A percentile compares a stretch with the other conserved stretches of the same genome.
Conservation (phyloP, 2,888 invertebrate genomes). For the Hedychridium roseum region DNA sequence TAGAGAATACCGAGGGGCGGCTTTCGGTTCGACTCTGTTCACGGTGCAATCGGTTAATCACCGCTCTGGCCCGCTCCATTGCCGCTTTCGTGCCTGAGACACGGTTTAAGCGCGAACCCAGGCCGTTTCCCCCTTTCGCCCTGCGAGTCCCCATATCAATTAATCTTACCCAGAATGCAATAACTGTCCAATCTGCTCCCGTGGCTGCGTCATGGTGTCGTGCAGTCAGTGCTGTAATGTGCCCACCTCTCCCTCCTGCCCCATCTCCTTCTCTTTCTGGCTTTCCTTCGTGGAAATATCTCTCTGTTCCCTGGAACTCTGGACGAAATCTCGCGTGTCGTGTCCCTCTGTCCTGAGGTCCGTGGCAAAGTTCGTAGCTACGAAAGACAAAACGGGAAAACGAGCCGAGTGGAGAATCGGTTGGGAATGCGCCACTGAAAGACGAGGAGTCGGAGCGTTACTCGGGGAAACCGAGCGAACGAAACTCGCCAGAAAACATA, state of each 20-base stretch:
- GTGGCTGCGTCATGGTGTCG: slow-evolving; percentile 59
- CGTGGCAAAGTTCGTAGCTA: slow-evolving; percentile 5
- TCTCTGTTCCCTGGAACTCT: not conserved
- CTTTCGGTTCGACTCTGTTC: slow-evolving; percentile 42
- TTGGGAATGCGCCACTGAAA: not conserved
- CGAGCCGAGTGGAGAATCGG: not conserved
- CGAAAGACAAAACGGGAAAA: not conserved
- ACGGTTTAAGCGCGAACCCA: slow-evolving; percentile 41
- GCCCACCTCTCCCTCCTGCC: slow-evolving; percentile 9
- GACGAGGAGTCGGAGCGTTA: slow-evolving; percentile 4
- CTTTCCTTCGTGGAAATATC: not conserved
- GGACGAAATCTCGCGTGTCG: slow-evolving; percentile 11
- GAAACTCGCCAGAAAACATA: slow-evolving; percentile 50
- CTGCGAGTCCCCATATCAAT: slow-evolving; percentile 55
- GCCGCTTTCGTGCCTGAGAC: slow-evolving; percentile 39
- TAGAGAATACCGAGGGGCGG: slow-evolving; percentile 26
- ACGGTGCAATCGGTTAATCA: slow-evolving; percentile 60
- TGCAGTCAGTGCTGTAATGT: slow-evolving; percentile 51
- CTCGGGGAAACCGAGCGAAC: slow-evolving; percentile 28
- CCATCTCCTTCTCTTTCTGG: slow-evolving; percentile 7
- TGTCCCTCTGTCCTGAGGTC: slow-evolving; percentile 10
- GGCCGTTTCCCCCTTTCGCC: slow-evolving; percentile 11
- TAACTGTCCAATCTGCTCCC: slow-evolving; percentile 63
- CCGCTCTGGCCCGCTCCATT: slow-evolving; percentile 49
- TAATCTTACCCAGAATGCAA: slow-evolving; percentile 65